Percentiles rank a stretch among this genome's conserved stretches.
Conservation (phyloP, 2,888 invertebrate genomes). For the Cephus runcator region DNA sequence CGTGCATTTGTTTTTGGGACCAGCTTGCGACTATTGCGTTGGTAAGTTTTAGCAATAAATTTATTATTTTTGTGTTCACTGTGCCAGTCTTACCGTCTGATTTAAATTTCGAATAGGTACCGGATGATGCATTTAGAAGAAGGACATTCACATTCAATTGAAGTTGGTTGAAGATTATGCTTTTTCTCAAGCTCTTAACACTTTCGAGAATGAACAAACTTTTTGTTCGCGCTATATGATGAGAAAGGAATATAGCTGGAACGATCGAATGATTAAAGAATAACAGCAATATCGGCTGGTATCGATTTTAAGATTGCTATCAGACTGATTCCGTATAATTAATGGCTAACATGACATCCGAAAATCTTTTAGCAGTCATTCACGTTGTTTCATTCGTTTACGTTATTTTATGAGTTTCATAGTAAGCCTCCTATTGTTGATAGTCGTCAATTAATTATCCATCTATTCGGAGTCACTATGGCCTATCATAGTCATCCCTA, state of each 20-base stretch:
- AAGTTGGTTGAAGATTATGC: neutral
- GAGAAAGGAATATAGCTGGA: neutral
- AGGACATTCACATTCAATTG: constrained; percentile 2
- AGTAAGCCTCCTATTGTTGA: neutral
- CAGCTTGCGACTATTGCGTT: constrained; percentile 82
- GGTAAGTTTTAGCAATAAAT: constrained; percentile 70
- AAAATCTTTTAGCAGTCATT: neutral
- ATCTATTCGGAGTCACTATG: neutral
- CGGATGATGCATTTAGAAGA: too few species aligned
- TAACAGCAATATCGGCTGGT: neutral
- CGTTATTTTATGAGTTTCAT: neutral
- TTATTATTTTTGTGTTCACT: neutral
- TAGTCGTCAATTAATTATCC: neutral
- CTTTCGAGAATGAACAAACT: too few species aligned
- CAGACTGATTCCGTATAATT: neutral
- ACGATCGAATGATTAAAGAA: neutral
- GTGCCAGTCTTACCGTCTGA: too few species aligned
- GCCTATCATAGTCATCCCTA: neutral
- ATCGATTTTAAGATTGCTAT: too few species aligned
- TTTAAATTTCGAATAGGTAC: too few species aligned
- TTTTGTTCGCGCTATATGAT: too few species aligned
- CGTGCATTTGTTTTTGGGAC: constrained; percentile 83
- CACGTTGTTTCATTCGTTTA: too few species aligned
- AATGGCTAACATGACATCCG: neutral
- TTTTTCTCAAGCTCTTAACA: too few species aligned